Conservation (phyloP, 2,888 invertebrate genomes). For the Pammene aurita region DNA sequence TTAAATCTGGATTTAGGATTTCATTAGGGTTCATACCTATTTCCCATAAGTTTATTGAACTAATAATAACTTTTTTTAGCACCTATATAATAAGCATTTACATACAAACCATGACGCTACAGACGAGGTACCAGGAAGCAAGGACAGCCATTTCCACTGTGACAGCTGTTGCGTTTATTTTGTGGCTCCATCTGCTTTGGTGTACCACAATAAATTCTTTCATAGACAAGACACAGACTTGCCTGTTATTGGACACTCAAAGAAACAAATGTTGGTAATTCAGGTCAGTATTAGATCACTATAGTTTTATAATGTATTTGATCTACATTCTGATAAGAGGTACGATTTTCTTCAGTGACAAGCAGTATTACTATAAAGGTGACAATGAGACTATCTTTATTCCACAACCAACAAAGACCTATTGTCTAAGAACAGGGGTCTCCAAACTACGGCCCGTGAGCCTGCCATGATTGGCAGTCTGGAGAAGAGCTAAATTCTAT, state of each 20-base stretch:
- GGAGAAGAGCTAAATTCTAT: too few relatives aligned
- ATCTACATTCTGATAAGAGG: too few relatives aligned
- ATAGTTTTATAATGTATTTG: too few relatives aligned
- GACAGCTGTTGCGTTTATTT: slow-evolving; percentile 83
- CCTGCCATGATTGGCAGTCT: too few relatives aligned
- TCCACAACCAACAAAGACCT: too few relatives aligned
- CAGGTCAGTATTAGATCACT: slow-evolving; percentile 54
- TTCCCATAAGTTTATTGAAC: neutral
- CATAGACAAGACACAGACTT: slow-evolving; percentile 74
- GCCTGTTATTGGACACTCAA: slow-evolving; percentile 70
- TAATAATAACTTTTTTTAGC: slow-evolving; percentile 65
- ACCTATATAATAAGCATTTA: slow-evolving; percentile 84
- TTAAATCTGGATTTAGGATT: too few relatives aligned
- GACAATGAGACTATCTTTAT: too few relatives aligned
- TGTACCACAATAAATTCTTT: slow-evolving; percentile 82
- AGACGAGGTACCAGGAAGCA: slow-evolving; percentile 44
- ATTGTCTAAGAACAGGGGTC: too few relatives aligned
- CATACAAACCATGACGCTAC: slow-evolving; percentile 67
- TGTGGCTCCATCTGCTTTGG: slow-evolving; percentile 80
- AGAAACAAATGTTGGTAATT: slow-evolving; percentile 65
- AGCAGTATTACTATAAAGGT: too few relatives aligned
- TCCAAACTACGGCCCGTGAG: too few relatives aligned
- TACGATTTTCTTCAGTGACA: too few relatives aligned
- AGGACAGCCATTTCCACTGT: slow-evolving; percentile 69
- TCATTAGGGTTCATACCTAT: too few relatives aligned